These are phyloP conservation scores for Erythrocercus mccallii DNA, from an alignment of 2,113 vertebrate genomes.

Conservation along the genomic window DNA sequence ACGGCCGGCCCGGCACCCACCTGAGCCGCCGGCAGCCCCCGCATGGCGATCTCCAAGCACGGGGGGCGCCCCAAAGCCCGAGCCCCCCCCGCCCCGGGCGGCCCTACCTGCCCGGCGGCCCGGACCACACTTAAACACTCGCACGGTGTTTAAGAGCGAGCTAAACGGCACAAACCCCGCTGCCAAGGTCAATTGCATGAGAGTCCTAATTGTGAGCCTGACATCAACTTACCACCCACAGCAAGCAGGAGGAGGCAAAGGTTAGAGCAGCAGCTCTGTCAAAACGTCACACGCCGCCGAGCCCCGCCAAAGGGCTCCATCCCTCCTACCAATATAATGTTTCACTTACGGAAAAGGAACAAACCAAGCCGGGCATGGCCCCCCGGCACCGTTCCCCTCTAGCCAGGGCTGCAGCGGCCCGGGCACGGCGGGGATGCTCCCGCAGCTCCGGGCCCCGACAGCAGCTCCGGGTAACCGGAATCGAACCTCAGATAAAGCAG, in stretches of 20 bases:
- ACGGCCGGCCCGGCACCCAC: neutral
- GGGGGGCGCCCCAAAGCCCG: neutral
- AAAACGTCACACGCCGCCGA: constrained; percentile 57
- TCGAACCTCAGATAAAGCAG: neutral
- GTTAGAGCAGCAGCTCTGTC: constrained; percentile 73
- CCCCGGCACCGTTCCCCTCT: neutral
- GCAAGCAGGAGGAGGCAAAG: constrained; percentile 72
- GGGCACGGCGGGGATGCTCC: neutral
- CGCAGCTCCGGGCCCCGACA: neutral
- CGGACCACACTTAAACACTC: constrained; percentile 47
- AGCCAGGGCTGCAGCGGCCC: neutral
- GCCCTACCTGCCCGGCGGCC: neutral
- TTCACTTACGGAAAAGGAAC: constrained; percentile 14
- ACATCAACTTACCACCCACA: constrained; percentile 77
- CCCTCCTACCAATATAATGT: constrained; percentile 17
- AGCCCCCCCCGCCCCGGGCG: neutral
- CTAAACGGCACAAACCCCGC: constrained; percentile 68
- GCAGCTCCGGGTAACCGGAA: neutral
- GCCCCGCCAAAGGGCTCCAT: constrained; percentile 5
- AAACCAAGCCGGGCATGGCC: neutral
- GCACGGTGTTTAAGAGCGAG: constrained; percentile 38
- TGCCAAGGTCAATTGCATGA: constrained; percentile 77
- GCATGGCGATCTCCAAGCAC: rapidly evolving
- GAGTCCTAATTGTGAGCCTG: constrained; percentile 75
- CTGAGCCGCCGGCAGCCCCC: neutral